Evolutionary conservation across 1,140 invertebrate species (phyloP).

Genomic region (Lepidurus apus): DNA sequence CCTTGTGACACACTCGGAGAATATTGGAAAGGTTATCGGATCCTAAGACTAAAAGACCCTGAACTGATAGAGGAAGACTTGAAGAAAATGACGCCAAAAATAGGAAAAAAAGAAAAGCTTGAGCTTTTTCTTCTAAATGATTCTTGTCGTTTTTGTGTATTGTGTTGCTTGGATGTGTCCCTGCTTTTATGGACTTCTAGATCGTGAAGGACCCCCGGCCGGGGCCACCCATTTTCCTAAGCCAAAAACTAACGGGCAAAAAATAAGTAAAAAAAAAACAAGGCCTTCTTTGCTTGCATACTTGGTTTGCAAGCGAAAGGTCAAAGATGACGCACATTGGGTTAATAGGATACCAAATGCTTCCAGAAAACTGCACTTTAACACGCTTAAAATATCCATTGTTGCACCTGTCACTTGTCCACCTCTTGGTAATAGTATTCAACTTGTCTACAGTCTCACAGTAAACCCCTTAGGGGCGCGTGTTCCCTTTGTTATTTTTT

Average conservation of each 20-base stretch:
- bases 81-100: not conserved
- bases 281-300: not conserved
- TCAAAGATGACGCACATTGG: not conserved
- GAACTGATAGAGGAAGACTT: not conserved
- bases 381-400: not conserved
- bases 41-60: not conserved
- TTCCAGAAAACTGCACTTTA: not conserved
- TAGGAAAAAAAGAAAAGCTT: not conserved
- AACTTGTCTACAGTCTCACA: too few relatives aligned
- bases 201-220: constrained; percentile 7
- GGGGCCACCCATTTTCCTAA: constrained; percentile 1
- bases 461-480: too few relatives aligned
- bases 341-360: not conserved
- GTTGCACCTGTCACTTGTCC: not conserved
- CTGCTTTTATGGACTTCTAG: constrained; percentile 3
- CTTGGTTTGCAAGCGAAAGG: constrained; percentile 3
- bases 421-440: not conserved
- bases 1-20: not conserved
- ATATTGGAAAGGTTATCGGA: not conserved
- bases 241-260: not conserved
- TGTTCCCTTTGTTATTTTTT: too few relatives aligned
- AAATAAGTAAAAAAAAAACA: not conserved
- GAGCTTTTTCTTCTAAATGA: not conserved
- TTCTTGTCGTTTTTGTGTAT: not conserved
- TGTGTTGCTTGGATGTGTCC: not conserved